A percentile compares a stretch with the other conserved stretches of the same genome.
phyloP scores from a whole-genome alignment of 2,888 invertebrate species.

The Agrypnus murinus region DNA sequence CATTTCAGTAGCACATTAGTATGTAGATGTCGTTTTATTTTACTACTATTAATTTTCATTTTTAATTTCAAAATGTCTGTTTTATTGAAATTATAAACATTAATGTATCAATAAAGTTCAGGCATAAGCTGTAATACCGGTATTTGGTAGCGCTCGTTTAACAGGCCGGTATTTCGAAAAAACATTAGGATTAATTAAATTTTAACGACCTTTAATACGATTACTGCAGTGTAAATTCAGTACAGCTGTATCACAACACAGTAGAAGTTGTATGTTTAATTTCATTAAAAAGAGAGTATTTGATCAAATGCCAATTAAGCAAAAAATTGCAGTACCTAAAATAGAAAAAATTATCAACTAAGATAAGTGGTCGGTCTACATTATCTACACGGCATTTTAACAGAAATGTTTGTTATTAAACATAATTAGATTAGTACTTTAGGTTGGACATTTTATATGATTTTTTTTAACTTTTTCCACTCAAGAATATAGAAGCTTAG shows the following conservation, averaged over 20 bases:
- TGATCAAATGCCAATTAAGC: constrained; percentile 20
- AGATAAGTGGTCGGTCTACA: neutral
- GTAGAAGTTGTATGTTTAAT: neutral
- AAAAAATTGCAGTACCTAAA: neutral
- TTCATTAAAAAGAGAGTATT: constrained; percentile 4
- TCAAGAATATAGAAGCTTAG: too few species aligned
- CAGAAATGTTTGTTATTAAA: too few species aligned
- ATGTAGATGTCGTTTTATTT: too few species aligned
- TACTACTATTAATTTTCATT: too few species aligned
- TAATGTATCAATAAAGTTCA: too few species aligned
- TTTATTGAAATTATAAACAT: too few species aligned
- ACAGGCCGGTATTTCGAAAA: constrained; percentile 10
- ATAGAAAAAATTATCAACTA: neutral
- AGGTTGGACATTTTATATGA: too few species aligned
- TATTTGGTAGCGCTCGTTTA: neutral
- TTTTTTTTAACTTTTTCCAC: too few species aligned
- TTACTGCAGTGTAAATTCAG: constrained; percentile 8
- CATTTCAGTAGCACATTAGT: too few species aligned
- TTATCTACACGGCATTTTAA: too few species aligned
- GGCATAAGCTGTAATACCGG: neutral
- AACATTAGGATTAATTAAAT: constrained; percentile 26
- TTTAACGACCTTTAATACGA: neutral
- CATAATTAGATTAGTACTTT: too few species aligned
- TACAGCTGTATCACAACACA: neutral
- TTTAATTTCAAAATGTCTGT: too few species aligned